Evolutionary conservation across 92 coral and sea anemone species (phyloP), one percentile per base, ranked within the genome.

Genomic region (Epizoanthus fatuus): DNA sequence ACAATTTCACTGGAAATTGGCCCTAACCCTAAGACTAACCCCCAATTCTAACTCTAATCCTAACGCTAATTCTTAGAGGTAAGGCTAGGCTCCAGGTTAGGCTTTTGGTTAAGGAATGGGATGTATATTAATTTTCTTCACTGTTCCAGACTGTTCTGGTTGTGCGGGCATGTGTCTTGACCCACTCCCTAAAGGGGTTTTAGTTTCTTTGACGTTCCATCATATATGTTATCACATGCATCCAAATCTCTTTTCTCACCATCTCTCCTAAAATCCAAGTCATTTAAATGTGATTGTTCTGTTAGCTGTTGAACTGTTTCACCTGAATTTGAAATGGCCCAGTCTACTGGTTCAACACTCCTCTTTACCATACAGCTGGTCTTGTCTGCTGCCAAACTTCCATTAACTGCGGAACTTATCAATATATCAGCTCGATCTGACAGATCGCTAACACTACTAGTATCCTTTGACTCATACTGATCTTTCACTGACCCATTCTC

Each of bases 241-340:
- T 60, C 57, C 14, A 77, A 22, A 10, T 53, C 57, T 44, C 82
- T 60, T 59, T 77, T 77, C 69, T 49, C 53, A 49, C 53, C 9
- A 49, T 49, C 53, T 49, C 11, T 49, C 53, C 53, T 9, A 8
- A 77, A 62, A 3, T 77, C 70, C 70, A 44, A 39, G 17, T 77
- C 38, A 40, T 40, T 42, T 2, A 54, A 44, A 60, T n/a, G 25
- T 11, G 47, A 32, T 17, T 56, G 9, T 15, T 17, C 29, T 0
- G 22, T n/a, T 1, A 22, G 40, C 44, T 51, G 79, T 52, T 74
- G 10, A 1, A 6, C 32, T 22, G 20, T 25, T 73, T 13, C 12
- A 32, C 58, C 67, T 16, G 2, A 44, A 37, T 25, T 56, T 55
- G 67, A 7, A 32, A 40, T 16, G 60, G 19, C 81, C 37, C 9